Conservation (phyloP, 2,888 invertebrate species). For the Seira musarum region DNA sequence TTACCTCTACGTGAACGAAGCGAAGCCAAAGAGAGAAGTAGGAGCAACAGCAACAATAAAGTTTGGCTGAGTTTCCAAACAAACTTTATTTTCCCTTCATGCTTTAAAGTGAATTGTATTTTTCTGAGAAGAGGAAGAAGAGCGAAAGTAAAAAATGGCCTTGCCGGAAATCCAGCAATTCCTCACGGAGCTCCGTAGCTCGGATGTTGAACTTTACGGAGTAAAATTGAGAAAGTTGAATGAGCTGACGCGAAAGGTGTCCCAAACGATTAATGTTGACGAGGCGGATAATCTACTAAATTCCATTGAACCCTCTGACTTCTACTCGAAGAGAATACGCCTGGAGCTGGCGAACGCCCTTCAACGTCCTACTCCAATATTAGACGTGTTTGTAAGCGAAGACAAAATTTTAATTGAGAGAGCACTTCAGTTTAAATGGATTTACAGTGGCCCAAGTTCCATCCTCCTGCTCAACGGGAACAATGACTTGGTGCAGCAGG, state of each 20-base stretch:
- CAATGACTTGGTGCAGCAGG: slow-evolving; percentile 49
- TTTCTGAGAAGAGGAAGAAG: neutral
- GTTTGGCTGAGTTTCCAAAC: neutral
- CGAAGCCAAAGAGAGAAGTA: neutral
- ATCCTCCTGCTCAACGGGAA: slow-evolving; percentile 45
- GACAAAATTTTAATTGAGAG: slow-evolving; percentile 49
- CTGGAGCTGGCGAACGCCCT: slow-evolving; percentile 58
- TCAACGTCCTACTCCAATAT: slow-evolving; percentile 46
- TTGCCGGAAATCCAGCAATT: slow-evolving; percentile 50
- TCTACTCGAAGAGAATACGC: slow-evolving; percentile 43
- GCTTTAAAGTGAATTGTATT: neutral
- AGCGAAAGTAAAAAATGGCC: slow-evolving; percentile 45
- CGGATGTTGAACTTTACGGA: slow-evolving; percentile 52
- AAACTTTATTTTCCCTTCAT: neutral
- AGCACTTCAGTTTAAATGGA: slow-evolving; percentile 61
- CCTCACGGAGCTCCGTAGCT: slow-evolving; percentile 44
- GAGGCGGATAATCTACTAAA: slow-evolving; percentile 45
- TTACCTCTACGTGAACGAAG: slow-evolving; percentile 4
- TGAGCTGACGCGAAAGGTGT: slow-evolving; percentile 49
- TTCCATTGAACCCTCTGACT: slow-evolving; percentile 45
- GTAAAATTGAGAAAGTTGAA: slow-evolving; percentile 55
- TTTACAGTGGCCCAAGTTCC: slow-evolving; percentile 45
- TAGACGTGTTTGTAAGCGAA: slow-evolving; percentile 58
- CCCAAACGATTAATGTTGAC: slow-evolving; percentile 29
- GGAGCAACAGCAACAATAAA: neutral